Conservation (phyloP, 1,140 invertebrate genomes). For the Drosophila nigromelanica region DNA sequence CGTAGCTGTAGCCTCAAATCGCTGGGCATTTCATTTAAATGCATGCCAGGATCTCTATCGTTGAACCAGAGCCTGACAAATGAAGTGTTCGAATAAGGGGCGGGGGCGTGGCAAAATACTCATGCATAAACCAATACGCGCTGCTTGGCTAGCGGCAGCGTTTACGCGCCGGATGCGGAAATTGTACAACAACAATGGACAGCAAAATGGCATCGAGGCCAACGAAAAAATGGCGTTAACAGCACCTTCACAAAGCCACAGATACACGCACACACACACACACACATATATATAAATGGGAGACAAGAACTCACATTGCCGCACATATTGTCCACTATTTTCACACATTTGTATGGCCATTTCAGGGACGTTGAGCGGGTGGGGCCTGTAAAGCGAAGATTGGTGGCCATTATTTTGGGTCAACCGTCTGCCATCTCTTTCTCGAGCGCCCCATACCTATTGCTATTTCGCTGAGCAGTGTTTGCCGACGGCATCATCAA, state of each 20-base stretch:
- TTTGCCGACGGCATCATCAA: conserved; percentile 36
- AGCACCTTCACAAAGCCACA: conserved; percentile 46
- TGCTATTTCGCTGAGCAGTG: conserved; percentile 25
- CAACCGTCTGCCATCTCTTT: conserved; percentile 51
- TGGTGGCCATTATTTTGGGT: conserved; percentile 62
- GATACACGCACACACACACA: conserved; percentile 23
- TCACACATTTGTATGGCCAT: conserved; percentile 69
- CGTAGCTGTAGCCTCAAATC: conserved; percentile 47
- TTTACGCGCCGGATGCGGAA: conserved; percentile 78
- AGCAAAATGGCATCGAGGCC: conserved; percentile 65
- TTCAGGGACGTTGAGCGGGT: conserved; percentile 4
- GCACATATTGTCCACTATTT: conserved; percentile 76
- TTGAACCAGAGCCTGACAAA: conserved; percentile 57
- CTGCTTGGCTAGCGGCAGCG: conserved; percentile 44
- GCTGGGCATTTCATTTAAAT: conserved; percentile 65
- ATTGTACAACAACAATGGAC: conserved; percentile 77
- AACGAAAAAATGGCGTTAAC: conserved; percentile 64
- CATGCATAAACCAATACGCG: conserved; percentile 79
- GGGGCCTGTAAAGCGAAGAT: conserved; percentile 34
- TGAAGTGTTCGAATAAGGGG: conserved; percentile 62
- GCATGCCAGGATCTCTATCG: conserved; percentile 30
- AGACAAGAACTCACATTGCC: conserved; percentile 49
- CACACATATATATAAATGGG: conserved; percentile 33
- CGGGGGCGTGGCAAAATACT: conserved; percentile 46
- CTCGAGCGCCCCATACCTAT: conserved; percentile 6